These are phyloP conservation scores for Drosophila seclusa DNA, from an alignment of 2,888 invertebrate species.

Conservation along the genomic window DNA sequence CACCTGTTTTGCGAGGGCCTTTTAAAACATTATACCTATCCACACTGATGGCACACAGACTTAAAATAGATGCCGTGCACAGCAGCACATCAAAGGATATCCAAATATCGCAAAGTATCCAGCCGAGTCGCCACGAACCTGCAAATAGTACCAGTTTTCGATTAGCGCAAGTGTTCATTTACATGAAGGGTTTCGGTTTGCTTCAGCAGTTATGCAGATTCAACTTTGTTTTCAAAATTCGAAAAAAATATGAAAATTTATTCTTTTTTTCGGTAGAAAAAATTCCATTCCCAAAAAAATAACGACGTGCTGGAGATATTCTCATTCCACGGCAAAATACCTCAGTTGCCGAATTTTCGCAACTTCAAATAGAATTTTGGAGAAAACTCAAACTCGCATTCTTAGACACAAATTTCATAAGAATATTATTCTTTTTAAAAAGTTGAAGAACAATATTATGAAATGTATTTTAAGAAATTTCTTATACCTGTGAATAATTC, in stretches of 20 bases:
- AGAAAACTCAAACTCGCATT: neutral
- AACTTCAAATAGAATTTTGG: conserved; percentile 5
- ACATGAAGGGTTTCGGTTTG: neutral
- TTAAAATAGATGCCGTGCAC: conserved; percentile 76
- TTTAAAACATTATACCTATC: conserved; percentile 52
- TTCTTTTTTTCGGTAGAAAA: neutral
- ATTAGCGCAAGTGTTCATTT: conserved; percentile 3
- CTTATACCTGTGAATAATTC: neutral
- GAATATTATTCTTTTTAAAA: neutral
- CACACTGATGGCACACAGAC: conserved; percentile 64
- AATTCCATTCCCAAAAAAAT: neutral
- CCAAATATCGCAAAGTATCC: conserved; percentile 95
- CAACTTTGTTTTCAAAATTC: neutral
- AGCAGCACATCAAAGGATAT: conserved; percentile 96
- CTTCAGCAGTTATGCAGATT: neutral
- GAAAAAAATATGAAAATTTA: neutral
- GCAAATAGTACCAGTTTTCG: conserved; percentile 44
- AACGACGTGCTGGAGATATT: neutral
- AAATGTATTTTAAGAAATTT: neutral
- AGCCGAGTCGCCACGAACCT: conserved; percentile 95
- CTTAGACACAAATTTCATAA: neutral
- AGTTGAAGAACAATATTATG: neutral
- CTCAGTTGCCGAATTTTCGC: neutral
- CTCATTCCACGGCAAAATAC: neutral
- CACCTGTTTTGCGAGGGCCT: neutral